Base-by-base conservation (phyloP, 92 coral and sea anemone species). In the Scolanthus callimorphus region DNA sequence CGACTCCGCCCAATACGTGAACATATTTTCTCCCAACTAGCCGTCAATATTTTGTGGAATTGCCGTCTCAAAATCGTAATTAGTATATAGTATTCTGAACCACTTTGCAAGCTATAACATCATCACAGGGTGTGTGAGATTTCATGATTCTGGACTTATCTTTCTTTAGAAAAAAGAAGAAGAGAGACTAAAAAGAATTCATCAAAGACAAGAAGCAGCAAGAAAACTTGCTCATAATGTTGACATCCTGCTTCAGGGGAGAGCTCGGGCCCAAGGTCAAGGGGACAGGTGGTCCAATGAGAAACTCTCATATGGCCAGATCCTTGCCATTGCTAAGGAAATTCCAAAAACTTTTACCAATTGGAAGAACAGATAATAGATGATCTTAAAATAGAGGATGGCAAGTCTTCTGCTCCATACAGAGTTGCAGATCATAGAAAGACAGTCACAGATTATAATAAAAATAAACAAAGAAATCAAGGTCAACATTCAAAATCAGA, bases 121-220 rank as follows among this genome's bases (percentile, higher is more conserved):
- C n/a, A n/a, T n/a, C n/a, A n/a, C n/a, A n/a, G n/a, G n/a, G n/a
- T n/a, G n/a, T n/a, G n/a, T n/a, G n/a, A n/a, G n/a, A n/a, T n/a
- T n/a, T n/a, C n/a, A n/a, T n/a, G n/a, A n/a, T n/a, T n/a, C n/a
- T n/a, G n/a, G n/a, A n/a, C n/a, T n/a, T n/a, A n/a, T n/a, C 54
- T 37, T 38, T 59, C 29, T 15, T 43, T 59, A 92, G 98, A 79
- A 85, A 69, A 80, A 71, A 44, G 59, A 72, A 67, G 90, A 77
- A 57, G 85, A 81, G 28, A 77, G 83, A 50, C 58, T 92, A 19
- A 74, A 89, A 76, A 76, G 96, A 67, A 92, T 92, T 49, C 90
- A 84, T 49, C 81, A 77, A n/a, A 71, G 96, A 73, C 96, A 92
- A 63, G 96, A 92, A 51, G 81, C 86, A 8, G 88, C 94, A 9